These are phyloP conservation scores for sheep (Ovis aries) DNA, from an alignment of 2,113 vertebrate genomes.

Conservation along the genomic window DNA sequence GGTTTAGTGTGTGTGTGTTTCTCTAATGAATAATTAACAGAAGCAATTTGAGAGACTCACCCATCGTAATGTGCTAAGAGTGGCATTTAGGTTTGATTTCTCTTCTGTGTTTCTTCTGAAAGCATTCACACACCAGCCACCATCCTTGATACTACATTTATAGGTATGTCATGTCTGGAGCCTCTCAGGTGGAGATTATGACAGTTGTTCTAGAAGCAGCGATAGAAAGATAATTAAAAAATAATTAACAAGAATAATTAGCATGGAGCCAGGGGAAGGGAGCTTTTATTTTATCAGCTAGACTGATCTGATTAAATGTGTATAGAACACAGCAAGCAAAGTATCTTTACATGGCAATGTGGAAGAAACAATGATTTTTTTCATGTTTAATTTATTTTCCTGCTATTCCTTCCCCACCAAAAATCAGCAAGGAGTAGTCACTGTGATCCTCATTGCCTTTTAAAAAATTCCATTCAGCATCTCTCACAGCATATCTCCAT, in stretches of 20 bases:
- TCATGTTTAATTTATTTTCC: slow-evolving; percentile 22
- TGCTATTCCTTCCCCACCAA: slow-evolving; percentile 24
- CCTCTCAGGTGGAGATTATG: slow-evolving; percentile 71
- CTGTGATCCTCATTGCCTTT: background rate
- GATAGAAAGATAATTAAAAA: slow-evolving; percentile 80
- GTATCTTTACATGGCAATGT: background rate
- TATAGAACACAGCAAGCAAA: slow-evolving; percentile 50
- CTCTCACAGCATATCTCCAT: background rate
- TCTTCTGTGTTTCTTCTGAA: background rate
- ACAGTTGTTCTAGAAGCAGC: slow-evolving; percentile 65
- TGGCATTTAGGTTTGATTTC: background rate
- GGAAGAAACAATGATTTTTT: slow-evolving; percentile 58
- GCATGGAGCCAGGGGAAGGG: slow-evolving; percentile 70
- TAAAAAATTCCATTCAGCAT: background rate
- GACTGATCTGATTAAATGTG: slow-evolving; percentile 67
- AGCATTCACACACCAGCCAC: background rate
- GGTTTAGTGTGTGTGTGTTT: rapidly evolving
- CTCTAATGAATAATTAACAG: background rate
- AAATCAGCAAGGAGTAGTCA: background rate
- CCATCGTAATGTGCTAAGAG: background rate
- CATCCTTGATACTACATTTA: background rate
- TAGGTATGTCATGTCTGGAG: slow-evolving; percentile 52
- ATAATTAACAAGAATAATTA: slow-evolving; percentile 84
- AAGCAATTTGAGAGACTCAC: background rate
- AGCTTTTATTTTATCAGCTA: slow-evolving; percentile 74